phyloP scores from a whole-genome alignment of 1,140 invertebrate genomes.

The Steinernema feltiae region DNA sequence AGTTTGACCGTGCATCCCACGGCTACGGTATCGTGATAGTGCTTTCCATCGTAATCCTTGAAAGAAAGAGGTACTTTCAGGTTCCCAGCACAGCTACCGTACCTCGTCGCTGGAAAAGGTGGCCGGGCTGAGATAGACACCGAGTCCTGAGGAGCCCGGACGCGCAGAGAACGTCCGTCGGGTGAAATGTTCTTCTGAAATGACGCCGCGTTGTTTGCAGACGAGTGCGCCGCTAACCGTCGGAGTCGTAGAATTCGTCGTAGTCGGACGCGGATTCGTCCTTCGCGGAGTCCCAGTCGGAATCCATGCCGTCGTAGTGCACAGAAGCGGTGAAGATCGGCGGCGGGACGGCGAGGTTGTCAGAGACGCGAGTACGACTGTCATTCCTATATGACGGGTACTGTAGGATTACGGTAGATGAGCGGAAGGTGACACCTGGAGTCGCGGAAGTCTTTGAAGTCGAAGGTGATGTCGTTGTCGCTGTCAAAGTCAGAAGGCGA shows the following conservation, averaged over 20 bases:
- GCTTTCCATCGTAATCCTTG: slow-evolving; percentile 19
- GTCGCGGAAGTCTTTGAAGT: neutral
- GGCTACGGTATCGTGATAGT: slow-evolving; percentile 37
- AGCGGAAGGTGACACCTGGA: neutral
- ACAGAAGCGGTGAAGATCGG: slow-evolving; percentile 57
- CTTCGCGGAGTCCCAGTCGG: slow-evolving; percentile 39
- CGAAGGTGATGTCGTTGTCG: slow-evolving; percentile 20
- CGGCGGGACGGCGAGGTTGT: slow-evolving; percentile 43
- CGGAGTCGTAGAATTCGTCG: slow-evolving; percentile 18
- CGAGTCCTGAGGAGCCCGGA: slow-evolving; percentile 27
- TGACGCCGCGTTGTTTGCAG: neutral
- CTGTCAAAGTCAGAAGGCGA: slow-evolving; percentile 30
- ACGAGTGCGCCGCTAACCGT: neutral
- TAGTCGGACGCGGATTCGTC: slow-evolving; percentile 33
- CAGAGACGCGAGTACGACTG: slow-evolving; percentile 26
- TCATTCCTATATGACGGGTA: neutral
- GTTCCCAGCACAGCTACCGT: neutral
- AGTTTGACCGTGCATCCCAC: slow-evolving; percentile 50
- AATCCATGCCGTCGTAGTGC: slow-evolving; percentile 47
- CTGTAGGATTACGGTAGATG: neutral
- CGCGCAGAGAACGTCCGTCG: neutral
- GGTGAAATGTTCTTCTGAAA: neutral
- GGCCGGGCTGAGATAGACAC: slow-evolving; percentile 22
- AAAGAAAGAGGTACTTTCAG: neutral
- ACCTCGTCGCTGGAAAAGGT: slow-evolving; percentile 28